These are phyloP conservation scores for Aphaenogaster rudis DNA, from an alignment of 1,140 invertebrate genomes.

Conservation along the genomic window DNA sequence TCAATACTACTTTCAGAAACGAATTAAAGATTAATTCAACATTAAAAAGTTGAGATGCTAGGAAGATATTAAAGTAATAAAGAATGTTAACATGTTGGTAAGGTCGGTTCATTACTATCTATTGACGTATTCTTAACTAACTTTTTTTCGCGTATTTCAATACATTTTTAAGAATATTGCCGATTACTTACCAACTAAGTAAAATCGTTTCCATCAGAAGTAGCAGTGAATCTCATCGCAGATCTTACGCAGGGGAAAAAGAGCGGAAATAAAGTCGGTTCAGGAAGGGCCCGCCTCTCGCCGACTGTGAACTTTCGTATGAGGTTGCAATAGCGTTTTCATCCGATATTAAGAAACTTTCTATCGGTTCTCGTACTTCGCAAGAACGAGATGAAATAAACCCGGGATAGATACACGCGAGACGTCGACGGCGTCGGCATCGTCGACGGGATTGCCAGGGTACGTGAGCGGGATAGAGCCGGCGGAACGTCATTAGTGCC, in stretches of 20 bases:
- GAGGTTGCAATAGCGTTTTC: conserved; percentile 61
- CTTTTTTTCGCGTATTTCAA: not conserved
- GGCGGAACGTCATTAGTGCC: conserved; percentile 71
- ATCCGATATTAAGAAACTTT: conserved; percentile 85
- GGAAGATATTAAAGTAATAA: not conserved
- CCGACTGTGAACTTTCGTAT: conserved; percentile 63
- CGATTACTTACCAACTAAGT: conserved; percentile 13
- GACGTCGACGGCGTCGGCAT: conserved; percentile 31
- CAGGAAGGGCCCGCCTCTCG: conserved; percentile 9
- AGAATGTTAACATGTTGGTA: not conserved
- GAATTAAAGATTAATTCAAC: conserved; percentile 1
- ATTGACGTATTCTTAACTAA: not conserved
- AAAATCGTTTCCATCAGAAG: conserved; percentile 36
- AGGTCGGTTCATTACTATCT: not conserved
- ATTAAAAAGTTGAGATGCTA: not conserved
- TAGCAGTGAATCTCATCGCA: conserved; percentile 34
- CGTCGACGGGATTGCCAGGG: conserved; percentile 36
- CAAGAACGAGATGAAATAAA: conserved; percentile 71
- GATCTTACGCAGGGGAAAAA: conserved; percentile 16
- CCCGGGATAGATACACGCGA: conserved; percentile 59
- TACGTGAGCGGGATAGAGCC: conserved; percentile 20
- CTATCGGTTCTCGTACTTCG: conserved; percentile 74
- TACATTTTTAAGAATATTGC: not conserved
- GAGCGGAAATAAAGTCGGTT: conserved; percentile 47
- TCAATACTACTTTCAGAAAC: not conserved